Evolutionary conservation across 2,888 invertebrate genomes (phyloP), one percentile per base, ranked within the genome.

Genomic region (Erannis defoliaria): DNA sequence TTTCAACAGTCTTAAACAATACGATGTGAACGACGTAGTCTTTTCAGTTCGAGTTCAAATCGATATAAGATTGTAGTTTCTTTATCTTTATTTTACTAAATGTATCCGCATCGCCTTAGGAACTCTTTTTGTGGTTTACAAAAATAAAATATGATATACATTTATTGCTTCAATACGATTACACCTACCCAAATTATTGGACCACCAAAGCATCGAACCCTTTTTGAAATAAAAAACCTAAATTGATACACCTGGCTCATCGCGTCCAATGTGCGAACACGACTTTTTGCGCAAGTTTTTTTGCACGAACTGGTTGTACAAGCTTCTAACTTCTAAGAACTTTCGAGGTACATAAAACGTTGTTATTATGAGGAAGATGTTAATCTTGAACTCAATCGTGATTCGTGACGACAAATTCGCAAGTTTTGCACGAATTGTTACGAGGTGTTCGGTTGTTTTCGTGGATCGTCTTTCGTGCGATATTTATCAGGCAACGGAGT

Each of bases 401-500:
- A 86, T 84, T 87, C 89, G 89, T 89, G 89, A 86, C 84, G 76
- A 77, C 82, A 84, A 83, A 85, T 86, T 82, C 80, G 75, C 80
- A 77, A 76, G 76, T 82, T 84, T 73, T 72, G 83, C 87, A 86
- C 84, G 88, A 85, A 74, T 64, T 71, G 74, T 86, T 86, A 77
- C 80, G 67, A 18, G 18, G 26, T 38, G 38, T 38, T 33, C 35
- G 29, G 40, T 21, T 43, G 50, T 19, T 45, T 29, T 51, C 48
- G 18, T 31, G 46, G 58, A 38, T 63, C 66, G 37, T 67, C 64
- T 60, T 40, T 31, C 35, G 48, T 35, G 46, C 60, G 64, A 68
- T 64, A 57, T 40, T 55, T 62, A 68, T 69, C 67, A 56, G 59
- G 45, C 56, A 42, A 23, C 43, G 70, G 71, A 66, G 60, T 31